phyloP scores from a whole-genome alignment of 2,797 vertebrate species.

The Poecile montanus region DNA sequence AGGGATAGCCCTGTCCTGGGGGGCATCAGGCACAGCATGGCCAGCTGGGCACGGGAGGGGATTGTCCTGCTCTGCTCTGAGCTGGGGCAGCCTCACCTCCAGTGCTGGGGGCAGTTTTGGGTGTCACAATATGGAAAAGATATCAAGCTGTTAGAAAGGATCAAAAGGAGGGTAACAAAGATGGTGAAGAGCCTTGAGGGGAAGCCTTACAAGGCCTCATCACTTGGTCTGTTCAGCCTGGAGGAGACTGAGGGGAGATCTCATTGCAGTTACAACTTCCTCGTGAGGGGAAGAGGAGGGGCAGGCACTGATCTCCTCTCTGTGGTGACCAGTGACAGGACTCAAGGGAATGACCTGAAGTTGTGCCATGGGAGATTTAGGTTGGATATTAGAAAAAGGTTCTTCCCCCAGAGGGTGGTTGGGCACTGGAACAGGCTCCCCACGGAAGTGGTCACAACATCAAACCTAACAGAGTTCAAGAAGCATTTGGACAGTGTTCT shows the following conservation, averaged over 20 bases:
- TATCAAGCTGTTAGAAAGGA: background rate
- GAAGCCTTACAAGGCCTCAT: background rate
- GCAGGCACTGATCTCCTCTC: background rate
- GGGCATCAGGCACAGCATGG: background rate
- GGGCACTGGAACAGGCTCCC: background rate
- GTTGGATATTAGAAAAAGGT: background rate
- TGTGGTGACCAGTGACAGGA: background rate
- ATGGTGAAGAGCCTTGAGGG: background rate
- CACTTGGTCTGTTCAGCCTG: background rate
- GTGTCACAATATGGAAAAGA: accelerated
- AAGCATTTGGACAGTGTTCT: background rate
- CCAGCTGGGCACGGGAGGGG: accelerated
- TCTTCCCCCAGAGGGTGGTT: background rate
- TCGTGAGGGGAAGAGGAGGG: accelerated
- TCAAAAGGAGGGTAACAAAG: background rate
- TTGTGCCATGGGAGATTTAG: background rate
- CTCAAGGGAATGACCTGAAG: background rate
- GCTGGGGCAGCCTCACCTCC: accelerated
- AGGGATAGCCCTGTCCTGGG: accelerated
- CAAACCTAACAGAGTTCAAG: background rate
- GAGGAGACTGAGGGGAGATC: background rate
- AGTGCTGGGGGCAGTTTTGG: background rate
- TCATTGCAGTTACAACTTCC: background rate
- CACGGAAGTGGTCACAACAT: background rate
- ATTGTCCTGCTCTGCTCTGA: background rate